Evolutionary conservation across 2,888 invertebrate genomes (phyloP).

Genomic region (Dyspetes luteomarginatus): DNA sequence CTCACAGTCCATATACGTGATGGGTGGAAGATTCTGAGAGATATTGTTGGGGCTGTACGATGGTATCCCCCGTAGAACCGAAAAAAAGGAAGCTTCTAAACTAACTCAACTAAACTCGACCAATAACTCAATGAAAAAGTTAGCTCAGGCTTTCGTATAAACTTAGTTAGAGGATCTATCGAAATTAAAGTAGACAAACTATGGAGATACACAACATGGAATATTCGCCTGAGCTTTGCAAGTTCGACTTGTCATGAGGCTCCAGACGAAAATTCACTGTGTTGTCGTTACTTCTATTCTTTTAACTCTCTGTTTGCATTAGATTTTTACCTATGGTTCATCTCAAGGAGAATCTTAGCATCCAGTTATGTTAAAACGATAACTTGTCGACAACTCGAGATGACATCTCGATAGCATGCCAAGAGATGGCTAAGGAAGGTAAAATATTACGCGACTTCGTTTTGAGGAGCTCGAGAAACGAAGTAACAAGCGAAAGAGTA

Average conservation of each 20-base stretch:
- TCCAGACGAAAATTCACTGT: no score
- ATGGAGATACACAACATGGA: no score
- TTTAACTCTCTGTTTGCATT: no score
- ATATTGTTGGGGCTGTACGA: conserved; percentile 10
- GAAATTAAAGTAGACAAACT: no score
- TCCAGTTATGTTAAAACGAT: no score
- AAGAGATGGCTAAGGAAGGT: background rate
- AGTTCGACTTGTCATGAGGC: no score
- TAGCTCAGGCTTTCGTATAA: background rate
- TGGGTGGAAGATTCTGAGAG: conserved; percentile 41
- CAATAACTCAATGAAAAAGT: conserved; percentile 9
- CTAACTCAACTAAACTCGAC: conserved; percentile 3
- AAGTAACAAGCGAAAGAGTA: conserved; percentile 7
- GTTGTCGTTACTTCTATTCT: no score
- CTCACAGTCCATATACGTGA: conserved; percentile 1
- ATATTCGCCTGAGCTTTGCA: no score
- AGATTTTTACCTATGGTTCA: no score
- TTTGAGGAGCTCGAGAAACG: conserved; percentile 15
- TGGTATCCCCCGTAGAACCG: background rate
- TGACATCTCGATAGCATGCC: background rate
- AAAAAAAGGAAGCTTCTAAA: background rate
- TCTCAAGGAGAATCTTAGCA: no score
- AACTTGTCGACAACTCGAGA: background rate
- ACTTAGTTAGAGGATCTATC: conserved; percentile 30
- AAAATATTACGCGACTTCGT: background rate